Evolutionary conservation across 2,888 invertebrate genomes (phyloP), one percentile per base, ranked within the genome.

Genomic region (Phortica magna): DNA sequence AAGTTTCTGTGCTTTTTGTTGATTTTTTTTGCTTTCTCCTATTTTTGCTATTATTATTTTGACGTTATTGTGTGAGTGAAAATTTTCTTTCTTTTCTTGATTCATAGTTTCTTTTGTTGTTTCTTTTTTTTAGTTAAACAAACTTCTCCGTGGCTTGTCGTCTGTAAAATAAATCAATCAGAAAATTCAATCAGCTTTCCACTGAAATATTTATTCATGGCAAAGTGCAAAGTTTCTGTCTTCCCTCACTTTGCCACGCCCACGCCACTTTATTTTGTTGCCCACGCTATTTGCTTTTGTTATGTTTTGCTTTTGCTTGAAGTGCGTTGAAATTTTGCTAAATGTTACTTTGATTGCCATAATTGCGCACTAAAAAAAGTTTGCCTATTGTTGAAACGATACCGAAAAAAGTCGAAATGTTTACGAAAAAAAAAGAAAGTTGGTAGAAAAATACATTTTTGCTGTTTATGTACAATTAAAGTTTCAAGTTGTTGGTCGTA

Each of bases 111-210:
- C 41, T 39, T 75, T 73, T 57, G 12, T 65, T 79, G 65, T 78
- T 14, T 64, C 65, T 41, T 55, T 64, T 73, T 57, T 73, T 68
- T 42, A 75, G 68, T 77, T 65, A 71, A 75, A 31, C 31, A 31
- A 31, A 64, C 17, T 74, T 81, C 81, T 76, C 1, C 10, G 42
- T 53, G 22, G 42, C 7, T 48, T 5, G 31, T 17, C 39, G 17
- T 64, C 22, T 22, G 19, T 39, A 64, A 80, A 77, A 79, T 79
- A 80, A 78, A 79, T 77, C 80, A 80, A 79, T 80, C 79, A 75
- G 77, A 73, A 80, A 80, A 80, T 78, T 76, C 73, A 79, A 77
- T 78, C 73, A 77, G 76, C 71, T 77, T 80, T 71, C 76, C 74
- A 76, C 59, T 80, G 73, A 78, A 78, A 77, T 76, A 48, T 43